These are phyloP conservation scores for Pseudomyrmex cubaensis DNA, from an alignment of 1,140 invertebrate genomes.

Conservation along the genomic window DNA sequence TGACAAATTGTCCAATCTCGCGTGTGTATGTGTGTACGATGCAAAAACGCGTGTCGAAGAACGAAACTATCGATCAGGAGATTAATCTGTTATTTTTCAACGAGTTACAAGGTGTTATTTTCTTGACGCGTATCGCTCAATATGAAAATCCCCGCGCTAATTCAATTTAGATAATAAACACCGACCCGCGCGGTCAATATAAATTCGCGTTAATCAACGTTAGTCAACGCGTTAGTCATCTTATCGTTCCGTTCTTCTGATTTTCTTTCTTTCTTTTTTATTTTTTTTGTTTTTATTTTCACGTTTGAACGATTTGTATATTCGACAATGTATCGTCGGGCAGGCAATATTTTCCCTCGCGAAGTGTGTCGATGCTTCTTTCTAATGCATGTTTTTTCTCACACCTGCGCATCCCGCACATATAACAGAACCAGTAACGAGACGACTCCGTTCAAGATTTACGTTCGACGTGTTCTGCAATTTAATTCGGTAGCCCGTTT, in stretches of 20 bases:
- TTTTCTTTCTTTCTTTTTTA: too few species aligned
- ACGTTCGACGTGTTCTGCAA: constrained; percentile 52
- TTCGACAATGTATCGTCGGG: constrained; percentile 32
- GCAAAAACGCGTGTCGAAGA: background rate
- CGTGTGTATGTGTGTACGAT: background rate
- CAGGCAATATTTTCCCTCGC: constrained; percentile 49
- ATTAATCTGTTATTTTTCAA: background rate
- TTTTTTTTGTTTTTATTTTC: constrained; percentile 44
- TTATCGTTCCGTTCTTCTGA: constrained; percentile 14
- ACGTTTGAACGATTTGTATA: background rate
- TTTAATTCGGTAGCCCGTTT: constrained; percentile 74
- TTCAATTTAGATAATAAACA: constrained; percentile 54
- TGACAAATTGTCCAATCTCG: constrained; percentile 39
- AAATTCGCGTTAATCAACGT: constrained; percentile 69
- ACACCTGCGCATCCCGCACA: background rate
- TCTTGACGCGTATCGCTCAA: background rate
- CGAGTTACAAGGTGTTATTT: background rate
- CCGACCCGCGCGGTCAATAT: constrained; percentile 34
- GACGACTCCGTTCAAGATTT: constrained; percentile 59
- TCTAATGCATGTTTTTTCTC: constrained; percentile 22
- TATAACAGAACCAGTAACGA: constrained; percentile 63
- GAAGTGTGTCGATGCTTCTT: constrained; percentile 2
- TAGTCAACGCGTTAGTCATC: constrained; percentile 51
- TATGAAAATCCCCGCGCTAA: constrained; percentile 46
- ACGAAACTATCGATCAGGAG: background rate